Conservation (phyloP, 2,888 invertebrate species). For the Orthosia gracilis region DNA sequence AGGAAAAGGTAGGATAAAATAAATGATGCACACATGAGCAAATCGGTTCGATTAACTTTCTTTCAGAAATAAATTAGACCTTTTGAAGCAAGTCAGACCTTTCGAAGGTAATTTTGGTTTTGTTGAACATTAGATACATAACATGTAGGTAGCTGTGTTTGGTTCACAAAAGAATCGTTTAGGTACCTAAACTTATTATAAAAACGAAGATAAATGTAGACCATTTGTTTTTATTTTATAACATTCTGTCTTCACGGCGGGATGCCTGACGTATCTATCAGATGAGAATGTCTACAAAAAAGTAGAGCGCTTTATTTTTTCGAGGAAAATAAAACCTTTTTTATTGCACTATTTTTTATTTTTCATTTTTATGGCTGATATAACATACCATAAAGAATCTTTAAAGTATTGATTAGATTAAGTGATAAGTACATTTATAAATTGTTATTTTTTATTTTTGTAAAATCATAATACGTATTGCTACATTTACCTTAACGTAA, state of each 20-base stretch:
- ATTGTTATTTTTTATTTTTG: not conserved
- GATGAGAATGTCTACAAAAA: constrained; percentile 22
- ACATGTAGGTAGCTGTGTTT: constrained; percentile 5
- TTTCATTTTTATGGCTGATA: constrained; percentile 2
- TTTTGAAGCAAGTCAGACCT: constrained; percentile 48
- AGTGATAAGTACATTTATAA: not conserved
- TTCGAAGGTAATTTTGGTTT: constrained; percentile 37
- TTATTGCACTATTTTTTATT: constrained; percentile 14
- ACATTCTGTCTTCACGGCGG: constrained; percentile 26
- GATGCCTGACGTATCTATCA: constrained; percentile 22
- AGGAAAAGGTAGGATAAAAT: constrained; percentile 32
- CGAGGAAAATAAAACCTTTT: constrained; percentile 26
- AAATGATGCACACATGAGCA: constrained; percentile 44
- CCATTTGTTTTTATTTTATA: constrained; percentile 38
- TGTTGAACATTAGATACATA: constrained; percentile 20
- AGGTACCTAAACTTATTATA: constrained; percentile 10
- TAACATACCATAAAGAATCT: not conserved
- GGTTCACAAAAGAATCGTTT: constrained; percentile 36
- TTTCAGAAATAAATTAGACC: constrained; percentile 48
- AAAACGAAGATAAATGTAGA: constrained; percentile 12
- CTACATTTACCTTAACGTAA: no score
- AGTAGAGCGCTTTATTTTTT: constrained; percentile 23
- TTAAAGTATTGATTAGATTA: constrained; percentile 24
- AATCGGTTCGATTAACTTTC: constrained; percentile 61
- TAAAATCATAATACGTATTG: not conserved